These are phyloP conservation scores for Pocillopora verrucosa DNA, from an alignment of 64 coral and sea anemone genomes.

Conservation along the genomic window DNA sequence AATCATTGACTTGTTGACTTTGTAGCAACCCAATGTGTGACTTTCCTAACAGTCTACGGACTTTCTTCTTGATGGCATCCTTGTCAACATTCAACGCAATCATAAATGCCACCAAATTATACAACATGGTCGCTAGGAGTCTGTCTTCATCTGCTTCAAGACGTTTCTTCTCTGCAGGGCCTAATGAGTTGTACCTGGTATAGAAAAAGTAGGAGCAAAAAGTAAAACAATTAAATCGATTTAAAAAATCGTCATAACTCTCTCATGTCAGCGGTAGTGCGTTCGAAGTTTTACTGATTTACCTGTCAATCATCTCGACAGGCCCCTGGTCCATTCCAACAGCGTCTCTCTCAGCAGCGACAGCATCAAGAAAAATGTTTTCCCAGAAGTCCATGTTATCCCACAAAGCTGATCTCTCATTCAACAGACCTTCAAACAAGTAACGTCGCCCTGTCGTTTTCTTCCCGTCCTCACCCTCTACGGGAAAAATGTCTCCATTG, in stretches of 20 bases:
- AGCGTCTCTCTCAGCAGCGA: conserved; percentile 83
- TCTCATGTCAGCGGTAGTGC: background rate
- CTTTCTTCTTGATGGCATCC: conserved; percentile 72
- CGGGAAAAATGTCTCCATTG: conserved; percentile 82
- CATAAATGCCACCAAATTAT: conserved; percentile 94
- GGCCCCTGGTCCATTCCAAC: conserved; percentile 92
- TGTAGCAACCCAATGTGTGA: conserved; percentile 90
- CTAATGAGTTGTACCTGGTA: conserved; percentile 74
- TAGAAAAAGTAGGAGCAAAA: background rate
- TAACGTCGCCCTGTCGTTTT: conserved; percentile 79
- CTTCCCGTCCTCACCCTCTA: conserved; percentile 70
- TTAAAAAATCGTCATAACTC: background rate
- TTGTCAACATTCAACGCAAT: conserved; percentile 73
- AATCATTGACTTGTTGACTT: conserved; percentile 82
- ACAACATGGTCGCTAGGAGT: conserved; percentile 83
- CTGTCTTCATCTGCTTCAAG: conserved; percentile 93
- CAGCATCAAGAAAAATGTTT: conserved; percentile 85
- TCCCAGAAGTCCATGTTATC: conserved; percentile 99
- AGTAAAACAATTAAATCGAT: background rate
- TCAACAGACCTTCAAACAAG: conserved; percentile 85
- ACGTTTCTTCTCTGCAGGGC: conserved; percentile 85
- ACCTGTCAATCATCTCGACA: conserved; percentile 96
- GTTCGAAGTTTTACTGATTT: background rate
- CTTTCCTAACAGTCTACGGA: conserved; percentile 84
- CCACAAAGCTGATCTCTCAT: conserved; percentile 86